These are phyloP conservation scores for Sebastes schlegelii DNA, from an alignment of 2,113 vertebrate genomes.

Conservation along the genomic window DNA sequence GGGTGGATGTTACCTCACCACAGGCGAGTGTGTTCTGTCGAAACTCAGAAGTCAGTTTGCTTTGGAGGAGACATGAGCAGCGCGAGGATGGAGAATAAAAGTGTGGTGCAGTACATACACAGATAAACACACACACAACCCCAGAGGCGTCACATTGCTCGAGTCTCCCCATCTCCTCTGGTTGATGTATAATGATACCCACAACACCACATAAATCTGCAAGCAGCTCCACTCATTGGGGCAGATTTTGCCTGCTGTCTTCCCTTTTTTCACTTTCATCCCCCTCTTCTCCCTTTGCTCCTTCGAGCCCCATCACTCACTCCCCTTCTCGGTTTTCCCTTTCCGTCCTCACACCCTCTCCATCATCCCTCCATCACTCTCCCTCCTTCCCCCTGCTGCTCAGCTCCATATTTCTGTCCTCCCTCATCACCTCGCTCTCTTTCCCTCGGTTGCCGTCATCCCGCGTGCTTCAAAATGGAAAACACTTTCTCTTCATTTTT, in stretches of 20 bases:
- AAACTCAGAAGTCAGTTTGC: slow-evolving; percentile 68
- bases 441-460: slow-evolving; percentile 47
- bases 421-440: slow-evolving; percentile 63
- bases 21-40: slow-evolving; percentile 58
- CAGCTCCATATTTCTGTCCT: slow-evolving; percentile 71
- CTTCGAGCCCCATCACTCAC: slow-evolving; percentile 75
- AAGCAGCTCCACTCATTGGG: slow-evolving; percentile 70
- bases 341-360: slow-evolving; percentile 76
- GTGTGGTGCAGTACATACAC: slow-evolving; percentile 40
- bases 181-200: slow-evolving; percentile 76
- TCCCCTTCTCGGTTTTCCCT: slow-evolving; percentile 74
- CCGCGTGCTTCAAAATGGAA: slow-evolving; percentile 52
- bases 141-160: slow-evolving; percentile 54
- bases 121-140: slow-evolving; percentile 58
- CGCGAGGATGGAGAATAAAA: slow-evolving; percentile 55
- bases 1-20: slow-evolving; percentile 72
- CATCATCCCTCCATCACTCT: slow-evolving; percentile 59
- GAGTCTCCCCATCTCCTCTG: slow-evolving; percentile 59
- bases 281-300: slow-evolving; percentile 62
- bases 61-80: slow-evolving; percentile 62
- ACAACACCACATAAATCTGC: slow-evolving; percentile 76
- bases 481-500: slow-evolving; percentile 62
- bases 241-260: slow-evolving; percentile 76
- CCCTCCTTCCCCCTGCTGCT: slow-evolving; percentile 59
- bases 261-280: slow-evolving; percentile 72